phyloP scores from a whole-genome alignment of 2,797 vertebrate genomes.

The Darevskia nairensis region DNA sequence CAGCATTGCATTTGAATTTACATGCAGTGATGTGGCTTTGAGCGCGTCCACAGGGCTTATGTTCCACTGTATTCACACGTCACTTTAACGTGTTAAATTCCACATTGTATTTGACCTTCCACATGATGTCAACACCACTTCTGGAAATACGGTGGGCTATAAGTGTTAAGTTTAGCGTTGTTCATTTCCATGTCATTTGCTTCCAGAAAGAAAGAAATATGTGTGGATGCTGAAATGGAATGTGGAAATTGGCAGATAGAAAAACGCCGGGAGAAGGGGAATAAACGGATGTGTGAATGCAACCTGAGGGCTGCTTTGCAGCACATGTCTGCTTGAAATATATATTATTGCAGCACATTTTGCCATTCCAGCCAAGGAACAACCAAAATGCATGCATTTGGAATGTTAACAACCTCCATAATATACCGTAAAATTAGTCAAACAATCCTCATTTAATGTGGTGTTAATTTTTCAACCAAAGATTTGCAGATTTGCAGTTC shows the following conservation, averaged over 20 bases:
- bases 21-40: not conserved
- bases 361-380: conserved; percentile 6
- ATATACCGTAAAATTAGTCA: conserved; percentile 50
- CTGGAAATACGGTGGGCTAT: no score
- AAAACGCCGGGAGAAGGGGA: no score
- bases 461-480: conserved; percentile 44
- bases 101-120: no score
- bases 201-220: no score
- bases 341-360: conserved; percentile 8
- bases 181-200: no score
- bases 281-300: no score
- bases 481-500: not conserved
- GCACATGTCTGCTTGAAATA: not conserved
- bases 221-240: no score
- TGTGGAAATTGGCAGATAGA: no score
- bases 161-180: no score
- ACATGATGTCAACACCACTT: no score
- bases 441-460: conserved; percentile 52
- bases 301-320: not conserved
- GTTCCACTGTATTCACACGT: not conserved
- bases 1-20: not conserved
- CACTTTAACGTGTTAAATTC: no score
- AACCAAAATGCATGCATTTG: conserved; percentile 33
- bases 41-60: not conserved
- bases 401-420: conserved; percentile 20